These are phyloP conservation scores for Drosophila punjabiensis DNA, from an alignment of 1,140 invertebrate genomes.

Conservation along the genomic window DNA sequence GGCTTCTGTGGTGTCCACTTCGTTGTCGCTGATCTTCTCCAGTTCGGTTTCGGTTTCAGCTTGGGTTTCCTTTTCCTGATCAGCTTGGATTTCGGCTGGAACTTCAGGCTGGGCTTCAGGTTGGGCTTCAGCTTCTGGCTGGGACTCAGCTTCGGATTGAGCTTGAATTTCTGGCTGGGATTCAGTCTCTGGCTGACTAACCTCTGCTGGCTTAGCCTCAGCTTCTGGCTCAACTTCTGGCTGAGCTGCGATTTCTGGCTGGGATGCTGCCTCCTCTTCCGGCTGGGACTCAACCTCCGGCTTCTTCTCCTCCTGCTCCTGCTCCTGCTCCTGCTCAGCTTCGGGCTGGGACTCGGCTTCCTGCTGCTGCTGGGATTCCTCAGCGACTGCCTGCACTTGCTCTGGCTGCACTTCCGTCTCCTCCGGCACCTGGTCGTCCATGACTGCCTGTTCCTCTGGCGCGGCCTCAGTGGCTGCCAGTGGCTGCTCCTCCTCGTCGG, in stretches of 20 bases:
- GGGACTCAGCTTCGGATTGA: neutral
- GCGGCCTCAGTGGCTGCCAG: constrained; percentile 14
- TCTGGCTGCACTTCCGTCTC: constrained; percentile 17
- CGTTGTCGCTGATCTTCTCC: constrained; percentile 36
- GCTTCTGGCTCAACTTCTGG: neutral
- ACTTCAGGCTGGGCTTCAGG: constrained; percentile 6
- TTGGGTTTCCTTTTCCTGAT: neutral
- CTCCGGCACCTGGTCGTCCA: constrained; percentile 33
- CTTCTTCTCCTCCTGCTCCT: neutral
- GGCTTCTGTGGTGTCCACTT: constrained; percentile 64
- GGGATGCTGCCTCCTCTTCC: neutral
- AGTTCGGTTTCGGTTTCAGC: neutral
- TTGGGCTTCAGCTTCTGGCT: constrained; percentile 2
- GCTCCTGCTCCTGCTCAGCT: neutral
- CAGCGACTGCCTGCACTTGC: constrained; percentile 2
- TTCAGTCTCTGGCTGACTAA: neutral
- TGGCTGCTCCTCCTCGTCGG: constrained; percentile 2
- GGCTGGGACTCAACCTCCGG: constrained; percentile 1
- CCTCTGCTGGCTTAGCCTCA: neutral
- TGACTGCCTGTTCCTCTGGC: constrained; percentile 13
- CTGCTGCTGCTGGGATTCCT: neutral
- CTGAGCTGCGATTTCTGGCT: constrained; percentile 4
- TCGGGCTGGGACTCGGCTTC: neutral
- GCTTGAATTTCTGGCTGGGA: neutral
- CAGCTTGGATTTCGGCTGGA: neutral